Base-by-base conservation (phyloP, 2,888 invertebrate genomes). In the Eilema sororculum region DNA sequence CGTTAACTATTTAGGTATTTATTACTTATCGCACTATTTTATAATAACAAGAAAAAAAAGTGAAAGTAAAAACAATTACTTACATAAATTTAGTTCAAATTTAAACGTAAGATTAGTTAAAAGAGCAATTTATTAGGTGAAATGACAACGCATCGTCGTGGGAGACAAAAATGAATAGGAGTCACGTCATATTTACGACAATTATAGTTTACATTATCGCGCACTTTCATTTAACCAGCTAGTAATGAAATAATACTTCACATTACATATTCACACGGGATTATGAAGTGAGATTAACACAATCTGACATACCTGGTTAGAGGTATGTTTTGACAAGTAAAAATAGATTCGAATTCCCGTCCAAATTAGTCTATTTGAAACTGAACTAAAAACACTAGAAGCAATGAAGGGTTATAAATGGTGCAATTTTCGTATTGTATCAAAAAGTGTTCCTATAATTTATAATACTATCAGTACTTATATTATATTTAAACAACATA, bases 81-180 rank as follows among this genome's bases (percentile, higher is more conserved):
- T 84, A 80, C 72, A 75, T 82, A 83, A 82, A 83, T 62, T 64
- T 67, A 82, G 82, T 85, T 85, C 80, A 86, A 86, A 86, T 86
- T 85, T 85, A 84, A 85, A 85, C 84, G 82, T 84, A 84, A 86
- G 82, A 81, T 84, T 78, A 79, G 78, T 72, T 81, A 74, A 81
- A 84, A 82, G 84, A 79, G 83, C 85, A 88, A 89, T 89, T 90
- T 90, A 89, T 87, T 89, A 89, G 82, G 84, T 86, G 88, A 89
- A 88, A 89, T 88, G 88, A 89, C 90, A 88, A 78, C 84, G 83
- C 79, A 74, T 74, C 88, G 86, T 88, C 94, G 94, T 94, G 94
- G 94, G 94, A 95, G 94, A 92, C 88, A 83, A 85, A 86, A 87
- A 87, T 90, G 89, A 93, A 93, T 92, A 87, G 89, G 80, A 87